Evolutionary conservation across 2,797 vertebrate species (phyloP).

Genomic region (Danio aesculapii): DNA sequence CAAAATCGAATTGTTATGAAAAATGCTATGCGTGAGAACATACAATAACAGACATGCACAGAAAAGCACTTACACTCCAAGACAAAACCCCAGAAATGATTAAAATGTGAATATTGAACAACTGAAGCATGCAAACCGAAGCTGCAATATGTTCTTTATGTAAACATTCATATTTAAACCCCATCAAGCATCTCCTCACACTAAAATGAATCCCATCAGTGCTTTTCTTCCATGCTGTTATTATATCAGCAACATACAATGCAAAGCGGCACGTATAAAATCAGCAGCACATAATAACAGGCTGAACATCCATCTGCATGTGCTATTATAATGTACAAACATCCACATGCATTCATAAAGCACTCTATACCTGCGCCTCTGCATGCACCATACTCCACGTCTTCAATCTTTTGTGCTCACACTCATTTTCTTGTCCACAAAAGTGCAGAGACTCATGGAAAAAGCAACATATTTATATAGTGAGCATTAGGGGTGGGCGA

Average conservation of each 20-base stretch:
- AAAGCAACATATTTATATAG: not conserved
- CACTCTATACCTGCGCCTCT: not conserved
- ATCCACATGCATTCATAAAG: not conserved
- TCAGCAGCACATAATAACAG: not conserved
- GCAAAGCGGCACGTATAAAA: not conserved
- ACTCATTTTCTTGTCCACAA: constrained; percentile 10
- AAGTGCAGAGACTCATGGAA: not conserved
- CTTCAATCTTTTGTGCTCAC: not conserved
- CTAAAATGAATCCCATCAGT: not conserved
- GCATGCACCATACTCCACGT: not conserved
- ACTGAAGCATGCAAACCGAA: not conserved
- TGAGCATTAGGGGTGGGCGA: too few species aligned
- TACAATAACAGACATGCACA: not conserved
- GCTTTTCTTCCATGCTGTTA: not conserved
- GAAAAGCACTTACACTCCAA: not conserved
- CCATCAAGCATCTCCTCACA: not conserved
- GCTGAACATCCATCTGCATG: not conserved
- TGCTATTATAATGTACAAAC: not conserved
- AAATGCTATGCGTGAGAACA: too few species aligned
- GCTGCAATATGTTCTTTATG: not conserved
- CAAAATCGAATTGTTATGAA: too few species aligned
- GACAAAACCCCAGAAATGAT: constrained; percentile 25
- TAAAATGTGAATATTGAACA: not conserved
- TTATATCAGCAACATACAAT: constrained; percentile 4
- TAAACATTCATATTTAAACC: constrained; percentile 7